Conservation (phyloP, 1,140 invertebrate genomes). For the Homalodisca vitripennis region DNA sequence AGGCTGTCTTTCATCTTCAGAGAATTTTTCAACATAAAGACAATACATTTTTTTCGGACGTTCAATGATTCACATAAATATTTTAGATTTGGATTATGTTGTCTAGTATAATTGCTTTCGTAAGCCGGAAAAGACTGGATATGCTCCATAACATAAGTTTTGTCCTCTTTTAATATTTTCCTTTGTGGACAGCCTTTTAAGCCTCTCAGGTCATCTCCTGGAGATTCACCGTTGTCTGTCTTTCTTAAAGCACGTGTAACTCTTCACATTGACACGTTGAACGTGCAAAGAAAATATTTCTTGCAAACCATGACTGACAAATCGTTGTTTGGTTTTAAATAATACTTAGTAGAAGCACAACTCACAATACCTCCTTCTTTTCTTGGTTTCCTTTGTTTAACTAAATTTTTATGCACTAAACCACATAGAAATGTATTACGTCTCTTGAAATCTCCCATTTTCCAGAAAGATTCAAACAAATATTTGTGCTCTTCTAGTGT, state of each 20-base stretch:
- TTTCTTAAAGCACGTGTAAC: conserved; percentile 32
- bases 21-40: too few species aligned
- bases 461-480: too few species aligned
- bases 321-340: background rate
- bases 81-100: too few species aligned
- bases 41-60: too few species aligned
- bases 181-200: conserved; percentile 28
- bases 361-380: background rate
- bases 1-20: too few species aligned
- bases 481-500: too few species aligned
- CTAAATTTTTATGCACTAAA: conserved; percentile 1
- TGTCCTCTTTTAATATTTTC: too few species aligned
- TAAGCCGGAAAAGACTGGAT: conserved; percentile 32
- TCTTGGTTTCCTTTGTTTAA: background rate
- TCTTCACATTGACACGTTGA: conserved; percentile 29
- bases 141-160: conserved; percentile 33
- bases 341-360: background rate
- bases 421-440: conserved; percentile 21
- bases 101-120: too few species aligned
- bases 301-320: conserved; percentile 30
- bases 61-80: too few species aligned
- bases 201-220: conserved; percentile 30
- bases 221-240: conserved; percentile 26
- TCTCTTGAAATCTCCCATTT: too few species aligned
- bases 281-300: conserved; percentile 35